phyloP scores from a whole-genome alignment of 1,140 invertebrate genomes.

The Ectropis grisescens region DNA sequence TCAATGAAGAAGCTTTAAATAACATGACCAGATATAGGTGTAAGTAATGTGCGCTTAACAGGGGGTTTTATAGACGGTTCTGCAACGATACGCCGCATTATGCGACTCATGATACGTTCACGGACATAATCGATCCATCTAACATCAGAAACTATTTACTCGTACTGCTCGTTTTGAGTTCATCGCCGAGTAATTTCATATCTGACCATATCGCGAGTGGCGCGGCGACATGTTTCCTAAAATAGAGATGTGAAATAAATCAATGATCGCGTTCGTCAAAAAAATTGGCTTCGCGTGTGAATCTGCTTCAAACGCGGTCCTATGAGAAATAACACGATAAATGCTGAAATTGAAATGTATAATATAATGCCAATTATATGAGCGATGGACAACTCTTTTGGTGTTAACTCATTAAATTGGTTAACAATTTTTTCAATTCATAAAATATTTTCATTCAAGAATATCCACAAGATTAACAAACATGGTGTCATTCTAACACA shows the following conservation, averaged over 20 bases:
- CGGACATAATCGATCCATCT: slow-evolving; percentile 31
- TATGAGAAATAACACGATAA: slow-evolving; percentile 46
- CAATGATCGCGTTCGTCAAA: slow-evolving; percentile 51
- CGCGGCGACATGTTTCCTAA: slow-evolving; percentile 58
- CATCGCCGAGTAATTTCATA: slow-evolving; percentile 57
- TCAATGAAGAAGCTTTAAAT: slow-evolving; percentile 18
- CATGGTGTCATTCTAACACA: no score
- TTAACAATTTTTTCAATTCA: no score
- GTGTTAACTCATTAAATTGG: no score
- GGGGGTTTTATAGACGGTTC: slow-evolving; percentile 12
- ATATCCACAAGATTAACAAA: no score
- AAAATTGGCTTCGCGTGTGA: slow-evolving; percentile 52
- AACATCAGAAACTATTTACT: slow-evolving; percentile 24
- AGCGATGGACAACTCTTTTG: no score
- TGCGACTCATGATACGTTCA: slow-evolving; percentile 24
- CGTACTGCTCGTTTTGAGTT: slow-evolving; percentile 30
- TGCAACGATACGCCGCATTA: slow-evolving; percentile 13
- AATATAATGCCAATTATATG: no score
- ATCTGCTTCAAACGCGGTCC: slow-evolving; percentile 45
- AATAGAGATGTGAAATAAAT: slow-evolving; percentile 67
- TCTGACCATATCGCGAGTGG: slow-evolving; percentile 45
- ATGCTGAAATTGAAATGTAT: no score
- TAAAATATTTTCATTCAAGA: no score
- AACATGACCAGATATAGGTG: slow-evolving; percentile 13
- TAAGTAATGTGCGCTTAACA: slow-evolving; percentile 15